phyloP scores from a whole-genome alignment of 2,797 vertebrate genomes.

The Danio kyathit region DNA sequence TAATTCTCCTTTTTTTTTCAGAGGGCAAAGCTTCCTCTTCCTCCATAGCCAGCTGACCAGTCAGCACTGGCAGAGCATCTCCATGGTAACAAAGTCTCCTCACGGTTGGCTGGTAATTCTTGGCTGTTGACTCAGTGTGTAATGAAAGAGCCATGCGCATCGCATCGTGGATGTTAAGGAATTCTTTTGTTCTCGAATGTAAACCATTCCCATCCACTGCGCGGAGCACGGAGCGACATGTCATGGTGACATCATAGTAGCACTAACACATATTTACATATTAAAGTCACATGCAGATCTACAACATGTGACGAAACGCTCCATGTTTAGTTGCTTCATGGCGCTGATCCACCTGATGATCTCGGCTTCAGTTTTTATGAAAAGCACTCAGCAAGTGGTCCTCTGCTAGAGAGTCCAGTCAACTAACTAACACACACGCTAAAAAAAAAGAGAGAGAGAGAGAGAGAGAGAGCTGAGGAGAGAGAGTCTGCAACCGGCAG shows the following conservation, averaged over 20 bases:
- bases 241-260: constrained; percentile 59
- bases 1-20: constrained; percentile 32
- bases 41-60: constrained; percentile 40
- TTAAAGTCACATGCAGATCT: constrained; percentile 51
- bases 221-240: constrained; percentile 55
- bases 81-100: constrained; percentile 52
- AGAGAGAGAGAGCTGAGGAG: constrained; percentile 33
- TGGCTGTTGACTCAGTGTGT: constrained; percentile 66
- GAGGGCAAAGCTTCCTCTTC: constrained; percentile 32
- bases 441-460: constrained; percentile 37
- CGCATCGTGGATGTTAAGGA: constrained; percentile 59
- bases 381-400: constrained; percentile 48
- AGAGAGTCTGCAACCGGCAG: constrained; percentile 50
- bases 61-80: constrained; percentile 38
- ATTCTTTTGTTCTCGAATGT: constrained; percentile 30
- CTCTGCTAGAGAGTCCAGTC: constrained; percentile 31
- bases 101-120: constrained; percentile 60
- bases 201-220: constrained; percentile 38
- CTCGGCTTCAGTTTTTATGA: constrained; percentile 42
- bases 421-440: constrained; percentile 49
- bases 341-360: constrained; percentile 36
- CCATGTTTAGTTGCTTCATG: constrained; percentile 41
- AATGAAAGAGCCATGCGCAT: constrained; percentile 56
- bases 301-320: constrained; percentile 57
- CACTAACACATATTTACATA: constrained; percentile 59